Percentiles rank a stretch among this genome's conserved stretches.
phyloP scores from a whole-genome alignment of 2,888 invertebrate species.

The Ochropleura leucogaster region DNA sequence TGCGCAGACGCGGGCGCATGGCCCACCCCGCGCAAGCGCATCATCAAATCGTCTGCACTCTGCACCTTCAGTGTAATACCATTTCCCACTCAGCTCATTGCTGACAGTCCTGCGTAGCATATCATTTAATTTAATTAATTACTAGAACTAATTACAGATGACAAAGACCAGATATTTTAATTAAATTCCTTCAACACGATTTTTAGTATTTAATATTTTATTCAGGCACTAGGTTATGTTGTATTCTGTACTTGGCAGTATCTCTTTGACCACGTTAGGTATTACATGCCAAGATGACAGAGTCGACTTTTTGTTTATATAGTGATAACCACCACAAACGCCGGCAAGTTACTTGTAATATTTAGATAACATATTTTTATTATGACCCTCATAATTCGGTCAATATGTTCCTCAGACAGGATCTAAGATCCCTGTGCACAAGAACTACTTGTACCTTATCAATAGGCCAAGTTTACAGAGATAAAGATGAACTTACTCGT shows the following conservation, averaged over 20 bases:
- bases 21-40: constrained; percentile 68
- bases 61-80: constrained; percentile 63
- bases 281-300: constrained; percentile 15
- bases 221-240: background rate
- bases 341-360: constrained; percentile 24
- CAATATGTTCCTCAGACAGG: constrained; percentile 65
- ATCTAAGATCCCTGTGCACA: constrained; percentile 67
- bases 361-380: constrained; percentile 53
- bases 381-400: constrained; percentile 60
- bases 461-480: constrained; percentile 78
- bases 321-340: constrained; percentile 33
- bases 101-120: constrained; percentile 28
- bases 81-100: constrained; percentile 57
- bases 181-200: background rate
- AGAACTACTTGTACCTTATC: constrained; percentile 74
- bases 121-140: constrained; percentile 39
- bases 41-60: constrained; percentile 67
- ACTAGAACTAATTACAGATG: constrained; percentile 3
- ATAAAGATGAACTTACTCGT: constrained; percentile 76
- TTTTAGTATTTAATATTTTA: constrained; percentile 7
- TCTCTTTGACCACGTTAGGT: constrained; percentile 9
- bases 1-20: constrained; percentile 63
- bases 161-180: constrained; percentile 9
- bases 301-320: constrained; percentile 39
- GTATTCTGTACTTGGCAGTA: constrained; percentile 1